These are phyloP conservation scores for Pogonus chalceus DNA, from an alignment of 1,140 invertebrate species.

Conservation along the genomic window DNA sequence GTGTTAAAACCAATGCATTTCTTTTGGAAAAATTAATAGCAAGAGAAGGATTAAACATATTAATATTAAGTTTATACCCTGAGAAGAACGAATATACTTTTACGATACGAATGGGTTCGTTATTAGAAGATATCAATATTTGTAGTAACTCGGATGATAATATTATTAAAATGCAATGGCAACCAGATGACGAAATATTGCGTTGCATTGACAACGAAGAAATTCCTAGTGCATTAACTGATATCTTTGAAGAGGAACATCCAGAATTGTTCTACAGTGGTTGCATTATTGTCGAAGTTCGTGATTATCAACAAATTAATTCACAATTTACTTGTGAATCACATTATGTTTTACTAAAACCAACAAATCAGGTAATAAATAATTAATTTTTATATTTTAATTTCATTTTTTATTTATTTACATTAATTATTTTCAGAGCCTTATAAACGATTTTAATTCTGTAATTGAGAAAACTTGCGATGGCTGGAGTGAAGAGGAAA, in stretches of 20 bases:
- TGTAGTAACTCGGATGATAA: background rate
- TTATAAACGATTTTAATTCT: slow-evolving; percentile 30
- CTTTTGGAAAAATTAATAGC: slow-evolving; percentile 75
- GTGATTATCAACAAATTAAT: slow-evolving; percentile 74
- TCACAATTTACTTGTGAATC: slow-evolving; percentile 59
- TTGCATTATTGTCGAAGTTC: slow-evolving; percentile 82
- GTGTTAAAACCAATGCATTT: slow-evolving; percentile 63
- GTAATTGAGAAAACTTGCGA: slow-evolving; percentile 20
- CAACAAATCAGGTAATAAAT: slow-evolving; percentile 69
- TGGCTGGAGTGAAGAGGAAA: slow-evolving; percentile 59
- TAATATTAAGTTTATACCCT: slow-evolving; percentile 84
- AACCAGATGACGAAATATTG: slow-evolving; percentile 55
- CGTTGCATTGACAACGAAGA: slow-evolving; percentile 76
- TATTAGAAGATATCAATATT: slow-evolving; percentile 1
- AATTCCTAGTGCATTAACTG: slow-evolving; percentile 74
- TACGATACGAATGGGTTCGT: slow-evolving; percentile 50
- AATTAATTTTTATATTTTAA: slow-evolving; percentile 6
- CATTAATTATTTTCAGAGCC: slow-evolving; percentile 23
- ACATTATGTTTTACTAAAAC: slow-evolving; percentile 79
- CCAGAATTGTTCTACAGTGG: slow-evolving; percentile 81
- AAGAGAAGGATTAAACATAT: slow-evolving; percentile 73
- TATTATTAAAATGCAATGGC: background rate
- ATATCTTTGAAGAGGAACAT: slow-evolving; percentile 69
- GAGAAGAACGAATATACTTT: slow-evolving; percentile 86
- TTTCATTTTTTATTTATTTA: background rate